Conservation (phyloP, 2,113 vertebrate genomes). For the Megalops atlanticus region DNA sequence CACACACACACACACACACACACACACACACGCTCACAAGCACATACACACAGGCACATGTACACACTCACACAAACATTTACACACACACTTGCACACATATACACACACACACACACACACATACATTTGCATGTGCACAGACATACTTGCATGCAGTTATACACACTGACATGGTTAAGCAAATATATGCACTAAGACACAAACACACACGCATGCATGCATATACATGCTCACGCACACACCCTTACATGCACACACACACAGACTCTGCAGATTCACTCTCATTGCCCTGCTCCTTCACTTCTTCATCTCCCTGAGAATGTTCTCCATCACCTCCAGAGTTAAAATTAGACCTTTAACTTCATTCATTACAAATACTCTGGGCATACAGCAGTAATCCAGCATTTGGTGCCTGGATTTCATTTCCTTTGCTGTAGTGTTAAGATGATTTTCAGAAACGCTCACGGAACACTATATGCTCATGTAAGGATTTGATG, state of each 20-base stretch:
- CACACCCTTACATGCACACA: constrained; percentile 18
- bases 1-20: constrained; percentile 2
- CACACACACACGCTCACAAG: constrained; percentile 34
- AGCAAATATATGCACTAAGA: no score
- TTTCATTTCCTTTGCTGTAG: background rate
- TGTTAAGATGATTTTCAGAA: constrained; percentile 23
- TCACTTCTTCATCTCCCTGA: background rate
- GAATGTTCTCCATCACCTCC: constrained; percentile 18
- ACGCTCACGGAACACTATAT: background rate
- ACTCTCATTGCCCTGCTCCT: background rate
- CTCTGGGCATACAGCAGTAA: constrained; percentile 36
- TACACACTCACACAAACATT: constrained; percentile 10
- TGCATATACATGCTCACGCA: constrained; percentile 48
- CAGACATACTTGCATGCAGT: no score
- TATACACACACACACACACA: background rate
- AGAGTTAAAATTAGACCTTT: constrained; percentile 19
- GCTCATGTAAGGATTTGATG: constrained; percentile 32
- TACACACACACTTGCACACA: background rate
- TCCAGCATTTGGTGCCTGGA: constrained; percentile 1
- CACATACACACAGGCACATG: background rate
- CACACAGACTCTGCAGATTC: background rate
- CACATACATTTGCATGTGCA: background rate
- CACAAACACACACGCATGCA: constrained; percentile 36
- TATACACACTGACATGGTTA: no score
- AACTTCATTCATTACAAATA: background rate